Evolutionary conservation across 2,113 vertebrate species (phyloP).

Genomic region (Setophaga kirtlandii): DNA sequence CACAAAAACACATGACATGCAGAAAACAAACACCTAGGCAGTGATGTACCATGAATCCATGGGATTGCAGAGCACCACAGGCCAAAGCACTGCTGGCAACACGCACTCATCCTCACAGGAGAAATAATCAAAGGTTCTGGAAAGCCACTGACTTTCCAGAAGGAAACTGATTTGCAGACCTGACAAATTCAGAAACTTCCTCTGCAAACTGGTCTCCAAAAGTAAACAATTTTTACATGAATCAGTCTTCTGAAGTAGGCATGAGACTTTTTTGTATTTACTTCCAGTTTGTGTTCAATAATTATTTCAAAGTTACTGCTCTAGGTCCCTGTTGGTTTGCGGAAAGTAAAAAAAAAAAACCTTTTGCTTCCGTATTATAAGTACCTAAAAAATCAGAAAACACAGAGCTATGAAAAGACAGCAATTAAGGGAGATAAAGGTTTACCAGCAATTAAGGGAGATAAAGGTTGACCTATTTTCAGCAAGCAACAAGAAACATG

Average conservation of each 20-base stretch:
- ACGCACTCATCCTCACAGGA: too few species aligned
- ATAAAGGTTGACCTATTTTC: not conserved
- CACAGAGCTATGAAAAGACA: not conserved
- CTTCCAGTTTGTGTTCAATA: not conserved
- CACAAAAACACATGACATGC: not conserved
- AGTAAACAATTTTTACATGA: not conserved
- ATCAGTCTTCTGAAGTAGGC: not conserved
- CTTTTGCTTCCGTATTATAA: not conserved
- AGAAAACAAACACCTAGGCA: not conserved
- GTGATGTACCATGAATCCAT: accelerated
- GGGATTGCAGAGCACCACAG: not conserved
- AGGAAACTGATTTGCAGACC: not conserved
- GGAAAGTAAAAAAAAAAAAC: not conserved
- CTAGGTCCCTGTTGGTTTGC: not conserved
- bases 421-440: not conserved
- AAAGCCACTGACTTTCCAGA: not conserved
- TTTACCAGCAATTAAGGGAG: not conserved
- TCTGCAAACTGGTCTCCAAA: not conserved
- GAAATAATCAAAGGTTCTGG: not conserved
- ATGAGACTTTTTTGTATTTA: not conserved
- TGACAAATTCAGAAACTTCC: not conserved
- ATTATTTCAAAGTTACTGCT: not conserved
- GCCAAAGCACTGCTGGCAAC: not conserved
- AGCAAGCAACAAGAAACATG: not conserved
- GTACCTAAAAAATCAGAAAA: not conserved